A percentile compares a stretch with the other conserved stretches of the same genome.
These are phyloP conservation scores for Caprella mutica DNA, from an alignment of 2,888 invertebrate species.

Conservation along the genomic window DNA sequence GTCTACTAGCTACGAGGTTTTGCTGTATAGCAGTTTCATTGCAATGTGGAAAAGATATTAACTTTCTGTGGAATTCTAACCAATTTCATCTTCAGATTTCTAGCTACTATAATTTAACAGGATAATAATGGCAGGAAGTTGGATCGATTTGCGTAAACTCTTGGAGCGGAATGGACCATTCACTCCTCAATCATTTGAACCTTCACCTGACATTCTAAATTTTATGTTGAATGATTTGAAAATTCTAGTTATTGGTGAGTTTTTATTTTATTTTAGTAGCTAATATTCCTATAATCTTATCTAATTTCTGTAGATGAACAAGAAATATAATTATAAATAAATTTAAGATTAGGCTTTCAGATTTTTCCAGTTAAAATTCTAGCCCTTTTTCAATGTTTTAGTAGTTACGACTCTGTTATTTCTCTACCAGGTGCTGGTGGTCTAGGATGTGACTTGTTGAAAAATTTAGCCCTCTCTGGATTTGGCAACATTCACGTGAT, in stretches of 20 bases:
- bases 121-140: constrained; percentile 49
- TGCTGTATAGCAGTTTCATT: no score
- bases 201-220: constrained; percentile 68
- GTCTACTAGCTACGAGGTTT: no score
- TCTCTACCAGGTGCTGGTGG: constrained; percentile 80
- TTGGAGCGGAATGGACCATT: constrained; percentile 86
- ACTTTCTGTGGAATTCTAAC: no score
- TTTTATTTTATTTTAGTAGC: background rate
- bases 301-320: background rate
- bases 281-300: background rate
- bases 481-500: constrained; percentile 89
- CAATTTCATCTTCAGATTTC: no score
- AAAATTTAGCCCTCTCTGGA: constrained; percentile 89
- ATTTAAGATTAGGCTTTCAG: background rate
- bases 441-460: constrained; percentile 92
- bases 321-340: background rate
- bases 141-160: constrained; percentile 72
- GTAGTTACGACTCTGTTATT: constrained; percentile 46
- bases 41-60: no score
- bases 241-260: constrained; percentile 43
- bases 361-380: background rate
- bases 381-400: background rate
- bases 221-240: constrained; percentile 75
- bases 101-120: no score
- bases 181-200: constrained; percentile 81